These are phyloP conservation scores for Epirrhoe tristata DNA, from an alignment of 2,888 invertebrate genomes.

Conservation along the genomic window DNA sequence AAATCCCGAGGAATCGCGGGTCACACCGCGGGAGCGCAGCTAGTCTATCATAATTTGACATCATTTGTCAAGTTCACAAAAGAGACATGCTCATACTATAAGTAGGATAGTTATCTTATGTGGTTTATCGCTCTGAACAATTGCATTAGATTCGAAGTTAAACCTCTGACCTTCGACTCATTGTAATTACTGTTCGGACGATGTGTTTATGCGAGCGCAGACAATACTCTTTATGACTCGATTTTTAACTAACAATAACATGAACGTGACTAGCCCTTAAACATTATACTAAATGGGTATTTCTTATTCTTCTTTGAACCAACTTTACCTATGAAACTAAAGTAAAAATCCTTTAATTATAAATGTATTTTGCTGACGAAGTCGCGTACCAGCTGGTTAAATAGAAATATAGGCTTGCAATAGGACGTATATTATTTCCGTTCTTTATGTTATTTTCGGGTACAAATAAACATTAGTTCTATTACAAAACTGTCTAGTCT, in stretches of 20 bases:
- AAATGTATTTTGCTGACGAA: too few species aligned
- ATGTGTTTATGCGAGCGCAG: constrained; percentile 27
- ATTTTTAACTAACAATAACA: not conserved
- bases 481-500: constrained; percentile 18
- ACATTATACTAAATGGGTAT: not conserved
- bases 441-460: not conserved
- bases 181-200: constrained; percentile 26
- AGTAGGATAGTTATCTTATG: not conserved
- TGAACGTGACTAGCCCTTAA: not conserved
- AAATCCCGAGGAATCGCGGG: too few species aligned
- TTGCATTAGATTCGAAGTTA: constrained; percentile 24
- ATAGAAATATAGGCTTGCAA: too few species aligned
- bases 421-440: too few species aligned
- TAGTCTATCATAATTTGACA: too few species aligned
- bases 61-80: too few species aligned
- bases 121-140: constrained; percentile 24
- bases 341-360: too few species aligned
- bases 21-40: too few species aligned
- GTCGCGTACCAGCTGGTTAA: too few species aligned
- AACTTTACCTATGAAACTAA: too few species aligned
- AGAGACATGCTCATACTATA: too few species aligned
- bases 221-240: not conserved
- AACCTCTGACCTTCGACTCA: constrained; percentile 26
- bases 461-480: not conserved
- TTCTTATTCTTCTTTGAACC: not conserved